Evolutionary conservation across 2,113 vertebrate species (phyloP), one percentile per base, ranked within the genome.

Genomic region (Phyllostomus discolor): DNA sequence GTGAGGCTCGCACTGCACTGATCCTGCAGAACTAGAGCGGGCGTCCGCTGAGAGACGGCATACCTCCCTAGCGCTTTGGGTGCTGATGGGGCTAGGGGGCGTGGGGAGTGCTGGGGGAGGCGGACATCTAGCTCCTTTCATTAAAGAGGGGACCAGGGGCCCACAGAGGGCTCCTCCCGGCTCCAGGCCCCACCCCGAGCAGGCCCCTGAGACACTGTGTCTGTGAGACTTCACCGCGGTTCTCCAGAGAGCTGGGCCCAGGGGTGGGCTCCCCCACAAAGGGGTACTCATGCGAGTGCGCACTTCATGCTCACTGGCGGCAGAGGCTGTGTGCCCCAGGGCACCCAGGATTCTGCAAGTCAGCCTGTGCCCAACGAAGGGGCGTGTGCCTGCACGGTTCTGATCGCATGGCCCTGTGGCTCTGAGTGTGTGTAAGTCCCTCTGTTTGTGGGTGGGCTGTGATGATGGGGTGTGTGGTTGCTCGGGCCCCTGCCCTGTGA

Each of bases 281-380:
- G 24, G 33, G n/a, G 43, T 46, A 6, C 4, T 4, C 4, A 3
- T 31, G 28, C 50, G 2, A 1, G 7, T 20, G 14, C 17, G 66
- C 35, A 7, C 62, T 46, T 52, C 9, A 4, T 15, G 28, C 54
- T 41, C 46, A 10, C 46, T 52, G 33, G 66, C 17, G 4, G 43
- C 54, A 82, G 28, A 2, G 35, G 31, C 54, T 31, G 38, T 24
- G 26, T 35, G 81, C 33, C 15, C 26, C 3, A 8, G 19, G 28
- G 43, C 33, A 38, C 33, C 46, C 1, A 0, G 10, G 57, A 75
- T 33, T 28, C 90, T 64, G 43, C 72, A 50, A 41, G 5, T 41
- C 67, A 20, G 28, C 28, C 1, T 48, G 79, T 62, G 64, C 48
- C 86, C 7, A 1, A 7, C 0, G 1, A 12, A 43, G 33, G 95